Evolutionary conservation across 53 echinoderm and acorn worm species (phyloP).

Genomic region (Echinometra lucunter): DNA sequence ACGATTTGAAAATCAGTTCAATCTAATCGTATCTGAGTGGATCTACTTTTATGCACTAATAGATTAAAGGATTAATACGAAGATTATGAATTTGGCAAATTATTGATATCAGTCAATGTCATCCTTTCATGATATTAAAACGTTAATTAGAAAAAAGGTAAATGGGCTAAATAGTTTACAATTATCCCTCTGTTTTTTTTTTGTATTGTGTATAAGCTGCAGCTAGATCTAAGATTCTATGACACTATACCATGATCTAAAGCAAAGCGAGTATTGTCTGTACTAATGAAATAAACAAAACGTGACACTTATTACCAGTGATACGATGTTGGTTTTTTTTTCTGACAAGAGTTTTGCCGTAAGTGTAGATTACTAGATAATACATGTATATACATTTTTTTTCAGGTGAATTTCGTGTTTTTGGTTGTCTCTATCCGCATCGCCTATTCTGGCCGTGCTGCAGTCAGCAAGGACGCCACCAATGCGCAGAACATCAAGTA

Average conservation of each 20-base stretch:
- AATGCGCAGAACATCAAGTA: slow-evolving; percentile 78
- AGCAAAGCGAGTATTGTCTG: background rate
- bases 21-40: no score
- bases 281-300: no score
- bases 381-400: background rate
- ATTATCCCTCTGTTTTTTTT: background rate
- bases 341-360: background rate
- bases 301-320: background rate
- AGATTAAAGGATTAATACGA: no score
- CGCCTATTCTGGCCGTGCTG: slow-evolving; percentile 82
- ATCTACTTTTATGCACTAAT: no score
- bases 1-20: no score
- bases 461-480: slow-evolving; percentile 80
- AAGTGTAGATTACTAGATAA: no score
- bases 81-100: background rate
- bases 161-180: background rate
- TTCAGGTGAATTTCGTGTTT: slow-evolving; percentile 83
- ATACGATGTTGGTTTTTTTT: background rate
- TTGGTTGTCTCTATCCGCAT: slow-evolving; percentile 79
- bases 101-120: background rate
- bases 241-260: background rate
- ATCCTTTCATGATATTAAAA: background rate
- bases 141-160: background rate
- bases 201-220: background rate
- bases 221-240: no score